Evolutionary conservation across 2,797 vertebrate genomes (phyloP), one percentile per base, ranked within the genome.

Genomic region (Hipposideros larvatus): DNA sequence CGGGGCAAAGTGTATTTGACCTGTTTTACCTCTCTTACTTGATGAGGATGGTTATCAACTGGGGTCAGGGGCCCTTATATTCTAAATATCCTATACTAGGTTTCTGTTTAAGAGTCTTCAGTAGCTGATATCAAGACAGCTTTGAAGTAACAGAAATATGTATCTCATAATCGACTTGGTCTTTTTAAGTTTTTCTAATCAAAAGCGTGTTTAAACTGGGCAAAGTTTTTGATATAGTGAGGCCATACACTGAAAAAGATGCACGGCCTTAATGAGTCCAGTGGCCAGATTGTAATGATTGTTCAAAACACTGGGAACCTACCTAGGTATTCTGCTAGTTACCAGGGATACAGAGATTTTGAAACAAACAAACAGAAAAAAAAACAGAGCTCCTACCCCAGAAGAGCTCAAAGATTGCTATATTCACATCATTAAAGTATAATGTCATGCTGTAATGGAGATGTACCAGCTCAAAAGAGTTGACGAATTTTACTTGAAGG

Each of bases 351-450:
- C 16, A 28, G 48, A 41, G 41, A 51, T 94, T 90, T 87, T 41
- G 26, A 85, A 77, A 41, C 18, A 87, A 87, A 74, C 15, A 71
- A 75, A 79, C 7, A 48, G 26, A 37, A 5, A 4, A 8, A n/a
- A 31, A 5, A 4, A 8, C 22, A 57, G 46, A 51, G 26, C 11
- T 57, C 63, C 80, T 65, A 51, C 37, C 9, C 37, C 73, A 68
- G 68, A 93, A 71, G 26, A 92, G 63, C 66, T 92, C 87, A 94
- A 93, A 94, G 16, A 65, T 26, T 84, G 16, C 79, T 91, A 41
- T 55, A 82, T 93, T 89, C 78, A 89, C 61, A 90, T 96, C 86
- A 91, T 83, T 87, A 48, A 88, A 73, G 48, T 70, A 41, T 90
- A 94, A 91, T 85, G 53, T 16, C 70, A 83, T 53, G 41, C 73